A percentile compares a stretch with the other conserved stretches of the same genome.
These are phyloP conservation scores for Pyrrhia umbra DNA, from an alignment of 2,888 invertebrate species.

Conservation along the genomic window DNA sequence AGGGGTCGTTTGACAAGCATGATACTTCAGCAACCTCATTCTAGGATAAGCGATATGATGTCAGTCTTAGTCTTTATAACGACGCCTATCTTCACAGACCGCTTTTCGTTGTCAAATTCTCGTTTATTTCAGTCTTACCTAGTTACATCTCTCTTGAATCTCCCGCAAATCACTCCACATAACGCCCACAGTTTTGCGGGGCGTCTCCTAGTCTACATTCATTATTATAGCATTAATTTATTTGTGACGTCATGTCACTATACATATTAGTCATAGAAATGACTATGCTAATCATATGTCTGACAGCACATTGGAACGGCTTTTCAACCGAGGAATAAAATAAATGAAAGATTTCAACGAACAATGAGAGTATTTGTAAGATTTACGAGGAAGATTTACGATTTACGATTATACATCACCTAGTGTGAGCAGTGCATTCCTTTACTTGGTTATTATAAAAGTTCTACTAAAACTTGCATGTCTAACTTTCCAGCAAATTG, in stretches of 20 bases:
- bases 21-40: no score
- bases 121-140: background rate
- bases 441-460: no score
- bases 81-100: background rate
- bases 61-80: background rate
- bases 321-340: conserved; percentile 28
- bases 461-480: background rate
- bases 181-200: background rate
- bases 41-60: background rate
- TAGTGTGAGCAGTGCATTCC: background rate
- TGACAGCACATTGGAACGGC: conserved; percentile 3
- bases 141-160: background rate
- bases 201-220: background rate
- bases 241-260: background rate
- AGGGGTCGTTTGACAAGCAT: no score
- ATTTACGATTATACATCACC: background rate
- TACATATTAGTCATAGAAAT: conserved; percentile 28
- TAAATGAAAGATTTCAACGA: conserved; percentile 18
- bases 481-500: background rate
- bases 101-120: no score
- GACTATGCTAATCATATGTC: conserved; percentile 34
- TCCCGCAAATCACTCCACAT: background rate
- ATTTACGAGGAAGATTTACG: no score
- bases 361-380: conserved; percentile 19
- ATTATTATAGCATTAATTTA: background rate